phyloP scores from a whole-genome alignment of 2,113 vertebrate species.

The Neolamprologus devosi region DNA sequence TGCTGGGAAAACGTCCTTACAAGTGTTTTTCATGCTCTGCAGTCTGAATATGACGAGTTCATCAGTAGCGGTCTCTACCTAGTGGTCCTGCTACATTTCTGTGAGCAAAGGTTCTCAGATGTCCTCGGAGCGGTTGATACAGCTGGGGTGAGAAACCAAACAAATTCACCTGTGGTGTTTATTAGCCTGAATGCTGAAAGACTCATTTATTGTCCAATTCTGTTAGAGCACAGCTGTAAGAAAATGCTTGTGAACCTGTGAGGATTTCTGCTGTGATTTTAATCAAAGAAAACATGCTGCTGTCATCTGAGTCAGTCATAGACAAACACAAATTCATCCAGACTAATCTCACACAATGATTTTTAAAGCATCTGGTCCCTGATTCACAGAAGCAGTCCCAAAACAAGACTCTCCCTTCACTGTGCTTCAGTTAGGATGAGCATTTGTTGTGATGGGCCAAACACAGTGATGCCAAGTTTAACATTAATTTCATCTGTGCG shows the following conservation, averaged over 20 bases:
- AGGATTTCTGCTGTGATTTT: background rate
- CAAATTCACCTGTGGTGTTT: background rate
- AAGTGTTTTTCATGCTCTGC: background rate
- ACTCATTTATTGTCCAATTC: background rate
- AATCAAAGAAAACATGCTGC: background rate
- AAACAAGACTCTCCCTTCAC: background rate
- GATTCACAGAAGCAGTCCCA: background rate
- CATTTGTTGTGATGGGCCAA: background rate
- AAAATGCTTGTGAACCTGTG: background rate
- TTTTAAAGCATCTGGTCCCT: background rate
- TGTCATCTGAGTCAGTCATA: background rate
- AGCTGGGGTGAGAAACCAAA: slow-evolving; percentile 80
- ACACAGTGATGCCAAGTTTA: background rate
- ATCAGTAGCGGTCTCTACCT: slow-evolving; percentile 97
- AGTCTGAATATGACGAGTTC: slow-evolving; percentile 97
- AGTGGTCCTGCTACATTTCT: slow-evolving; percentile 93
- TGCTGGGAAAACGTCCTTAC: background rate
- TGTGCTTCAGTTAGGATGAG: background rate
- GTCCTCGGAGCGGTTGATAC: slow-evolving; percentile 89
- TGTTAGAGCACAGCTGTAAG: background rate
- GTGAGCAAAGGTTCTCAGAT: slow-evolving; percentile 95
- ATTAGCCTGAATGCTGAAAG: background rate
- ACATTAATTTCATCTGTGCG: background rate
- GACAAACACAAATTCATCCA: background rate
- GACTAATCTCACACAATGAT: background rate